phyloP scores from a whole-genome alignment of 2,888 invertebrate genomes.

The Hedya salicella region DNA sequence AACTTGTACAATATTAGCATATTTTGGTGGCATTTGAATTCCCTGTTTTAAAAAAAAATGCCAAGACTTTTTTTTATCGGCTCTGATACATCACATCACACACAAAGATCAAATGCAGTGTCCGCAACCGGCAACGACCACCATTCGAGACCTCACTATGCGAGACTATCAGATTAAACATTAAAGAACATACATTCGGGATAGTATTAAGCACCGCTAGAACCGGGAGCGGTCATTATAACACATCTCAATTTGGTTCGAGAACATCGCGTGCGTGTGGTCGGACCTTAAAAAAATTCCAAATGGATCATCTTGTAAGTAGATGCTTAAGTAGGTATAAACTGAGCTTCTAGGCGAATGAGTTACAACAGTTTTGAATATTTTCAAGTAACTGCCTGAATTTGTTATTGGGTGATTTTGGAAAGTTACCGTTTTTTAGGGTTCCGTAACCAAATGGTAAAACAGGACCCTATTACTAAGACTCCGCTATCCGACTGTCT shows the following conservation, averaged over 20 bases:
- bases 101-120: slow-evolving; percentile 48
- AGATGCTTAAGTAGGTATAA: not conserved
- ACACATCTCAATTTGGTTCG: slow-evolving; percentile 81
- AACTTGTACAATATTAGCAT: no score
- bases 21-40: no score
- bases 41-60: no score
- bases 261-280: slow-evolving; percentile 76
- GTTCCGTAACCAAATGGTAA: no score
- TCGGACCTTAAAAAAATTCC: slow-evolving; percentile 19
- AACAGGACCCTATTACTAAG: no score
- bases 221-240: slow-evolving; percentile 77
- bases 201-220: slow-evolving; percentile 47
- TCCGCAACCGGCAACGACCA: slow-evolving; percentile 48
- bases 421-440: no score
- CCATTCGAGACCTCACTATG: slow-evolving; percentile 13
- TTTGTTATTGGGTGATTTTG: no score
- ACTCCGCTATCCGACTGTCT: no score
- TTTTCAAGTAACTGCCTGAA: no score
- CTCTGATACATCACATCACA: not conserved
- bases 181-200: slow-evolving; percentile 17
- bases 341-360: not conserved
- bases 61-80: no score
- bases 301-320: slow-evolving; percentile 7
- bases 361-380: not conserved
- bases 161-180: slow-evolving; percentile 6